Conservation (phyloP, 2,113 vertebrate species). For the Piprites chloris region DNA sequence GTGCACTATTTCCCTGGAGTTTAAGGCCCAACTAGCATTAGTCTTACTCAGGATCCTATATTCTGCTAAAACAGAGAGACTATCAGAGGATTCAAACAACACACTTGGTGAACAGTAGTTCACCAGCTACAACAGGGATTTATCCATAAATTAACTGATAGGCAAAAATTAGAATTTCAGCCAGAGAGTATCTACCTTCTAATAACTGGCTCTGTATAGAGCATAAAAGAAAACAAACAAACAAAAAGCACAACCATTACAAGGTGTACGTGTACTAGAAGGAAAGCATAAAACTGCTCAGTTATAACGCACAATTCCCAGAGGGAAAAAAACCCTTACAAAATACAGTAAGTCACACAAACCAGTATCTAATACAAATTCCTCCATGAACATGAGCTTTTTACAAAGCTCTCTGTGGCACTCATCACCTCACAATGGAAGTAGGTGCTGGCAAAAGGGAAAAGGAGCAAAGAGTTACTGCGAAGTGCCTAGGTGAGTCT, state of each 20-base stretch:
- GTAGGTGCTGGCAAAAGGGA: not conserved
- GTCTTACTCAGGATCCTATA: not conserved
- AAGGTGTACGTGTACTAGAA: not conserved
- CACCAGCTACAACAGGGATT: not conserved
- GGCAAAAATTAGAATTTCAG: constrained; percentile 33
- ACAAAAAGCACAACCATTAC: not conserved
- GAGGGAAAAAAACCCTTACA: constrained; percentile 54
- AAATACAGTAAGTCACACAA: constrained; percentile 54
- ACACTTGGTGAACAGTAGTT: not conserved
- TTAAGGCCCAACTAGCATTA: constrained; percentile 11
- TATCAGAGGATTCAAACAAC: not conserved
- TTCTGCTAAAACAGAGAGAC: not conserved
- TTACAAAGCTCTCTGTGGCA: constrained; percentile 3
- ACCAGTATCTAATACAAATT: constrained; percentile 46
- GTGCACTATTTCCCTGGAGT: not conserved
- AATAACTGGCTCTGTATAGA: constrained; percentile 5
- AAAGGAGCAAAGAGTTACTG: not conserved
- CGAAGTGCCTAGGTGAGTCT: not conserved
- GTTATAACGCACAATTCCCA: constrained; percentile 62
- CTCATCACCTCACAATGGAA: constrained; percentile 21
- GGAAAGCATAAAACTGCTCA: constrained; percentile 68
- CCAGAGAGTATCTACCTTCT: not conserved
- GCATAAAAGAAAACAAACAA: not conserved
- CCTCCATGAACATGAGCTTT: constrained; percentile 37
- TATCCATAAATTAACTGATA: constrained; percentile 28